These are phyloP conservation scores for Drosophila erecta DNA, from an alignment of 1,140 invertebrate species.

Conservation along the genomic window DNA sequence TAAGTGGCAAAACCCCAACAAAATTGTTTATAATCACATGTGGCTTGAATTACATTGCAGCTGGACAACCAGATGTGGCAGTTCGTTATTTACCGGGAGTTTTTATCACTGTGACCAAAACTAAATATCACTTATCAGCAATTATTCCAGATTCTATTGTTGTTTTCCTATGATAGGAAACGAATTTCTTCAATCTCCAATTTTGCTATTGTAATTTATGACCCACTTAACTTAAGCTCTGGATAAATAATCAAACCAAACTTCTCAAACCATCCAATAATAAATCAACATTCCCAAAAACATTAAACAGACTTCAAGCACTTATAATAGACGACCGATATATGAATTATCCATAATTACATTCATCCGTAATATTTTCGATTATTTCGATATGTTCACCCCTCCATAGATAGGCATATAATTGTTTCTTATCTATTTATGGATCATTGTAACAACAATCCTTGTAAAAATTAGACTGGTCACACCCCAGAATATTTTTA, in stretches of 20 bases:
- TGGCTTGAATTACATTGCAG: slow-evolving; percentile 15
- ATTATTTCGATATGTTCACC: slow-evolving; percentile 14
- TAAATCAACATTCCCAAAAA: slow-evolving; percentile 7
- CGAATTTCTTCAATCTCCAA: neutral
- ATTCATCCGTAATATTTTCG: slow-evolving; percentile 15
- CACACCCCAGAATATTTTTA: slow-evolving; percentile 7
- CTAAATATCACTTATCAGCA: neutral
- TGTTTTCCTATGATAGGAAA: slow-evolving; percentile 18
- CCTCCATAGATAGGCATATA: neutral
- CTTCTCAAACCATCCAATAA: neutral
- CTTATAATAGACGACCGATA: slow-evolving; percentile 35
- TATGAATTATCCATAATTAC: slow-evolving; percentile 49
- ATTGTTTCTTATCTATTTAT: slow-evolving; percentile 30
- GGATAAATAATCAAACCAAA: neutral
- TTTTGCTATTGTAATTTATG: slow-evolving; percentile 38
- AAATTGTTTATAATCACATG: slow-evolving; percentile 12
- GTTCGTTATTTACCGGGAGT: neutral
- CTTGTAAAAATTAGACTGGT: slow-evolving; percentile 6
- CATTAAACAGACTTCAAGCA: slow-evolving; percentile 1
- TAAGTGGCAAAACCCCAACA: slow-evolving; percentile 14
- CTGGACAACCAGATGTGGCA: slow-evolving; percentile 12
- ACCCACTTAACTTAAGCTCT: neutral
- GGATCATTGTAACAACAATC: slow-evolving; percentile 12
- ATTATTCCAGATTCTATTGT: slow-evolving; percentile 15
- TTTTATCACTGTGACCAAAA: neutral